Evolutionary conservation across 2,888 invertebrate species (phyloP).

Genomic region (Empis livida): DNA sequence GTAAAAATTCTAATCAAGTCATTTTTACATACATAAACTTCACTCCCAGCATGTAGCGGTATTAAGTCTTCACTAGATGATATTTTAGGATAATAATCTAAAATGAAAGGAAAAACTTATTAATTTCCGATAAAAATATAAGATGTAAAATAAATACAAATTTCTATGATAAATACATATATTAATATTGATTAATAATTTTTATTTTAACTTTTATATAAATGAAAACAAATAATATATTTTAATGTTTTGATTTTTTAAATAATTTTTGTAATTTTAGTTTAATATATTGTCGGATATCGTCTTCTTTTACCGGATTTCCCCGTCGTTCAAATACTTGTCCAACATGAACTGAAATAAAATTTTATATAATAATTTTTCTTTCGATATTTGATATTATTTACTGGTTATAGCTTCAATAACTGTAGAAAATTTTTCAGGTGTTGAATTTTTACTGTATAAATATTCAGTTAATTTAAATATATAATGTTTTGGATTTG

Average conservation of each 20-base stretch:
- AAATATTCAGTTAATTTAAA: slow-evolving; percentile 6
- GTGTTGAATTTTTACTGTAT: too few relatives aligned
- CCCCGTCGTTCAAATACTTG: slow-evolving; percentile 11
- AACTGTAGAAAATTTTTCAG: too few relatives aligned
- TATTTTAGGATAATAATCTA: not conserved
- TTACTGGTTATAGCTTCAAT: too few relatives aligned
- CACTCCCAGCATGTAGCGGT: slow-evolving; percentile 30
- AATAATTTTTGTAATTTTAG: slow-evolving; percentile 1
- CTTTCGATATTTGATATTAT: too few relatives aligned
- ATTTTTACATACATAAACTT: not conserved
- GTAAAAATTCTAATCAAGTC: slow-evolving; percentile 12
- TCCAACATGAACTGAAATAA: slow-evolving; percentile 12
- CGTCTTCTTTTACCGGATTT: slow-evolving; percentile 1
- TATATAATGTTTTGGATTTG: slow-evolving; percentile 12
- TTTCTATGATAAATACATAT: too few relatives aligned
- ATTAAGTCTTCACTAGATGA: slow-evolving; percentile 16
- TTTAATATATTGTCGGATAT: slow-evolving; percentile 3
- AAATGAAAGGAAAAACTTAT: too few relatives aligned
- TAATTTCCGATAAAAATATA: too few relatives aligned
- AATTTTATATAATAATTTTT: not conserved
- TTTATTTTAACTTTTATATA: too few relatives aligned
- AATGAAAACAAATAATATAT: too few relatives aligned
- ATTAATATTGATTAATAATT: not conserved
- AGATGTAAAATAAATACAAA: too few relatives aligned
- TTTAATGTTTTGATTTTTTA: too few relatives aligned